A percentile compares a stretch with the other conserved stretches of the same genome.
Evolutionary conservation across 1,140 invertebrate species (phyloP).

Genomic region (Metaphire vulgaris): DNA sequence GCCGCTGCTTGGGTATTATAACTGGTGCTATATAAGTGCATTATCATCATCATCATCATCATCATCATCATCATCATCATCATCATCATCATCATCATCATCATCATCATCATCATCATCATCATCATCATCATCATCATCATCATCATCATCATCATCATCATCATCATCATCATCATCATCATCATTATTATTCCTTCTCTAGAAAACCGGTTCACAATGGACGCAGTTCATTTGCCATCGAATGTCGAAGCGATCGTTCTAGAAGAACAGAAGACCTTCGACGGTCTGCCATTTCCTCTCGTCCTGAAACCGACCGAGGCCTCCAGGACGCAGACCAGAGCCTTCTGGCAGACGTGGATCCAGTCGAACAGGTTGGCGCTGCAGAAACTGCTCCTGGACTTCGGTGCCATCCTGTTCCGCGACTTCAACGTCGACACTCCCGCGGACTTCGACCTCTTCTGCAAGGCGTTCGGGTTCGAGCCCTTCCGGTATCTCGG

Average conservation of each 20-base stretch:
- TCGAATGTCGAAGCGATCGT: neutral
- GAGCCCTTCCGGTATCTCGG: constrained; percentile 40
- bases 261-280: constrained; percentile 36
- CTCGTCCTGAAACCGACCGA: constrained; percentile 18
- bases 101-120: no score
- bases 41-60: no score
- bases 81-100: no score
- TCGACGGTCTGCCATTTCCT: constrained; percentile 34
- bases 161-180: no score
- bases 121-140: no score
- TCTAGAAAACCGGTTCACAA: no score
- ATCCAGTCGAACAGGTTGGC: constrained; percentile 18
- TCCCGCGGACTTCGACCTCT: constrained; percentile 37
- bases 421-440: constrained; percentile 36
- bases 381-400: constrained; percentile 32
- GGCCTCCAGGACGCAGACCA: neutral
- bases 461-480: constrained; percentile 37
- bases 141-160: no score
- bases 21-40: no score
- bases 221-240: neutral
- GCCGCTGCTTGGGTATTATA: no score
- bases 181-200: no score
- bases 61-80: no score
- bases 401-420: constrained; percentile 40
- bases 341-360: neutral